Evolutionary conservation across 2,888 invertebrate species (phyloP).

Genomic region (Aethes cnicana): DNA sequence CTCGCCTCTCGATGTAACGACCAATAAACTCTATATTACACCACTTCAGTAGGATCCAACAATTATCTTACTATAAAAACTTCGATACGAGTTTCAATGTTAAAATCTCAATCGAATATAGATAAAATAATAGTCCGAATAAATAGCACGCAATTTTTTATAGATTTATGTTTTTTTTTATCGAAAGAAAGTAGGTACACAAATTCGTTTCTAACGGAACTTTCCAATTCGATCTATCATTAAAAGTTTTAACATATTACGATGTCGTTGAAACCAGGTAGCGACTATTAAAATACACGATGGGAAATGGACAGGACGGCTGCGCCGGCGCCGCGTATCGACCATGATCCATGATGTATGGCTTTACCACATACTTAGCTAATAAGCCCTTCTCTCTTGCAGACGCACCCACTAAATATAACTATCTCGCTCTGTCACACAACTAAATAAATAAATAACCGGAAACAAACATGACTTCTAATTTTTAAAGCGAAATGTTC

Average conservation of each 20-base stretch:
- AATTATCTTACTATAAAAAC: slow-evolving; percentile 67
- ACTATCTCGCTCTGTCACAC: slow-evolving; percentile 49
- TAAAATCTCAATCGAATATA: slow-evolving; percentile 47
- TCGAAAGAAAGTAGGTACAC: not conserved
- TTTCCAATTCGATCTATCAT: no score
- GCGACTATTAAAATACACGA: slow-evolving; percentile 5
- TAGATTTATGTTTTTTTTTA: no score
- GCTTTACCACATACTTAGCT: slow-evolving; percentile 68
- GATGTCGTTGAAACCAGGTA: slow-evolving; percentile 3
- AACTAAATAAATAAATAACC: not conserved
- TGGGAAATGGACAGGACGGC: slow-evolving; percentile 41
- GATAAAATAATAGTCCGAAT: slow-evolving; percentile 48
- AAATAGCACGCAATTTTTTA: not conserved
- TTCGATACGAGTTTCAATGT: slow-evolving; percentile 54
- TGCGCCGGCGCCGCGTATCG: slow-evolving; percentile 67
- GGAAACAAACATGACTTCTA: no score
- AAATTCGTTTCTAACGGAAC: not conserved
- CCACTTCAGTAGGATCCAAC: slow-evolving; percentile 74
- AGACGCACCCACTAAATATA: slow-evolving; percentile 55
- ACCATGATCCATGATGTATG: slow-evolving; percentile 74
- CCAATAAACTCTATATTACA: slow-evolving; percentile 77
- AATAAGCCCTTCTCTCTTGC: slow-evolving; percentile 65
- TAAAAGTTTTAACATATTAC: not conserved
- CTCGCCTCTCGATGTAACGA: slow-evolving; percentile 68
- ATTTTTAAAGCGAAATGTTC: no score